Conservation (phyloP, 2,888 invertebrate species). For the Mesorhabditis spiculigera region DNA sequence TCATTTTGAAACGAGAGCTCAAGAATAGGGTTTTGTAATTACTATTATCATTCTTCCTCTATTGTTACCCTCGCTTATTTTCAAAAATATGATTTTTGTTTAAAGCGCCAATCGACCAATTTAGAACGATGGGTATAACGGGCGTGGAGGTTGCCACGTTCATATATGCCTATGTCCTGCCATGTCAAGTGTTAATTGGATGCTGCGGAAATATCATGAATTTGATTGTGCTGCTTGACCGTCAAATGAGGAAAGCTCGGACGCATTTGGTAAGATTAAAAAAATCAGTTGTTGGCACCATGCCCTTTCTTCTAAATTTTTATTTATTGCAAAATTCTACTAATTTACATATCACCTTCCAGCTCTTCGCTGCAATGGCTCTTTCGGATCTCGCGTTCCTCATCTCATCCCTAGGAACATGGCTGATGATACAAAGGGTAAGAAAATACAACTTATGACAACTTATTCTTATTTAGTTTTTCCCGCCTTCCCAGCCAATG, state of each 20-base stretch:
- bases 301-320: not conserved
- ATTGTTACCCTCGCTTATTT: too few relatives aligned
- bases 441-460: too few relatives aligned
- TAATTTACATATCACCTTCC: slow-evolving; percentile 9
- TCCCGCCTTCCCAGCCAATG: too few relatives aligned
- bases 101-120: too few relatives aligned
- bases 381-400: slow-evolving; percentile 42
- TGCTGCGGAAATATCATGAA: slow-evolving; percentile 41
- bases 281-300: not conserved
- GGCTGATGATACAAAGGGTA: too few relatives aligned
- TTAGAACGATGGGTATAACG: too few relatives aligned
- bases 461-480: too few relatives aligned
- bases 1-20: too few relatives aligned
- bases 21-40: too few relatives aligned
- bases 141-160: not conserved
- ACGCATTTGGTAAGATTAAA: slow-evolving; percentile 32
- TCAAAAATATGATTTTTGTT: too few relatives aligned
- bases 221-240: slow-evolving; percentile 36
- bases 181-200: slow-evolving; percentile 37
- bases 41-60: too few relatives aligned
- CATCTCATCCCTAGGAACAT: too few relatives aligned
- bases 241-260: slow-evolving; percentile 34
- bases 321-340: not conserved
- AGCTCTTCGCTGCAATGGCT: slow-evolving; percentile 49
- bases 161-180: slow-evolving; percentile 28